Evolutionary conservation across 1,140 invertebrate species (phyloP), one percentile per base, ranked within the genome.

Genomic region (Drosophila navojoa): DNA sequence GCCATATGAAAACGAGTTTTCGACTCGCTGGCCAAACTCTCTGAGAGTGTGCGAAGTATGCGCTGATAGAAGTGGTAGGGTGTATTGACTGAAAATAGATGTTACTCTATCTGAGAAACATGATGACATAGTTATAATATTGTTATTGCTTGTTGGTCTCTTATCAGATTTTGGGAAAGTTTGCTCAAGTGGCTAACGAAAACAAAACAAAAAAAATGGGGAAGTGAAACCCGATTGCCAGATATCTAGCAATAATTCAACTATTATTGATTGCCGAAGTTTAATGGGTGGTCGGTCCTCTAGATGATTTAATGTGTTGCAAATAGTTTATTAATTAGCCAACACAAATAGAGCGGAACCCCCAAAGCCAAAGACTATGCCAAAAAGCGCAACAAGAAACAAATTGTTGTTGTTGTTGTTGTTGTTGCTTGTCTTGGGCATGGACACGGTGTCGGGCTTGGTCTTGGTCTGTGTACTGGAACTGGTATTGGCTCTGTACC

Each of bases 401-500:
- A 16, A 22, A 15, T 47, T 45, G 42, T 44, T 29, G 27, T 29
- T 6, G 27, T 3, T 29, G 27, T 35, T 10, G 47, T 22, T 6
- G 27, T 29, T 29, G 27, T 29, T 32, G 5, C 9, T 19, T n/a
- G 38, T 25, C 59, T 25, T 15, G 35, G 45, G 38, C 54, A 45
- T 45, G 25, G 25, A 16, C 47, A 25, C 42, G 11, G 40, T 35
- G 15, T 9, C 40, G 59, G 55, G 50, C 47, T 58, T 62, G 55
- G 42, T 16, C 42, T 16, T 5, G 4, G 35, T 22, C 40, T 59
- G 9, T 47, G 70, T 67, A 75, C 67, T 75, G 72, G 72, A 70
- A 74, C 72, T 64, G 72, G 67, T 71, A 59, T 74, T 74, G 66
- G 54, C 71, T 60, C 50, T 59, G 67, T 75, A 75, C 72, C 60